Evolutionary conservation across 2,113 vertebrate genomes (phyloP).

Genomic region (Otolemur garnettii): DNA sequence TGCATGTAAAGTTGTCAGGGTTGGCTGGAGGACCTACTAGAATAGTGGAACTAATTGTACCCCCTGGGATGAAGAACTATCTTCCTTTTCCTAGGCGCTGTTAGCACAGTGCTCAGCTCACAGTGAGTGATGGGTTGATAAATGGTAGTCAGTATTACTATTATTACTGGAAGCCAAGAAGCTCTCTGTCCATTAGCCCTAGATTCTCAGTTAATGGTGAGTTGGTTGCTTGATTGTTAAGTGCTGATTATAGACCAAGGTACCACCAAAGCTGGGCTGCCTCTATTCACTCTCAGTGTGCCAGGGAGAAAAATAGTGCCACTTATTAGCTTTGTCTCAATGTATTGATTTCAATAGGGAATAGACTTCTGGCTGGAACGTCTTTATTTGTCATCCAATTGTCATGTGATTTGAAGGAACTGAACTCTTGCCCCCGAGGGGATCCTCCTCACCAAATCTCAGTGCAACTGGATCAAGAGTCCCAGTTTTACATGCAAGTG

Average conservation of each 20-base stretch:
- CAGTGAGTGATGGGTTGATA: neutral
- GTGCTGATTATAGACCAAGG: conserved; percentile 50
- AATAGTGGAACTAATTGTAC: conserved; percentile 43
- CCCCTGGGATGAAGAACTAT: conserved; percentile 29
- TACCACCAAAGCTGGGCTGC: conserved; percentile 3
- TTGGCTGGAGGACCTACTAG: conserved; percentile 17
- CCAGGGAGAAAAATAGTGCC: conserved; percentile 36
- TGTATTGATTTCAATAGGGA: conserved; percentile 64
- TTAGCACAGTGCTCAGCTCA: neutral
- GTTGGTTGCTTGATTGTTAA: conserved; percentile 58
- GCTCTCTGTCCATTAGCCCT: conserved; percentile 30
- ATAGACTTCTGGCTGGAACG: conserved; percentile 20
- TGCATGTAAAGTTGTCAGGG: conserved; percentile 30
- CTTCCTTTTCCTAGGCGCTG: neutral
- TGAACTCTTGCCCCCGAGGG: neutral
- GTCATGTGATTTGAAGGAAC: conserved; percentile 25
- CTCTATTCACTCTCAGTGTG: neutral
- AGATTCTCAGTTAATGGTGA: conserved; percentile 47
- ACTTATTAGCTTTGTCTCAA: conserved; percentile 55
- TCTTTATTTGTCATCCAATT: conserved; percentile 35
- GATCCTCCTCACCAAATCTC: conserved; percentile 38
- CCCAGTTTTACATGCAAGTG: neutral
- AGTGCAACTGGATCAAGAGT: neutral
- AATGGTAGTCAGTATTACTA: conserved; percentile 51
- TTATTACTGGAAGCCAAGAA: conserved; percentile 43